A percentile compares a stretch with the other conserved stretches of the same genome.
Evolutionary conservation across 2,113 vertebrate genomes (phyloP).

Genomic region (Tupaia tana): DNA sequence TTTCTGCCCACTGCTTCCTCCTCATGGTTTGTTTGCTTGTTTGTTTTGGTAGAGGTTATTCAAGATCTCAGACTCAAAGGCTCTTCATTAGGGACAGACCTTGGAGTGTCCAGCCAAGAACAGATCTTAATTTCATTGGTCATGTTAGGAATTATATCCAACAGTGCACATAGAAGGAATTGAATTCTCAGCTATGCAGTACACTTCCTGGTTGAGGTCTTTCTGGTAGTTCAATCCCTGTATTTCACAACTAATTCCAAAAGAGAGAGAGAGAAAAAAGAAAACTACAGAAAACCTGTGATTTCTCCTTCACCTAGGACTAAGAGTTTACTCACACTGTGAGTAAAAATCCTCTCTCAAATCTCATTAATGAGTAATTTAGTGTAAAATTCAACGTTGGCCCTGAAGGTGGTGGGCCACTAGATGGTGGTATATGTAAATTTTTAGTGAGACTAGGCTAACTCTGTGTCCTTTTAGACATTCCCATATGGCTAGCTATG

Average conservation of each 20-base stretch:
- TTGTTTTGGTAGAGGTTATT: neutral
- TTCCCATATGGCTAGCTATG: neutral
- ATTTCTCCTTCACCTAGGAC: slow-evolving; percentile 3
- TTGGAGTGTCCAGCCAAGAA: neutral
- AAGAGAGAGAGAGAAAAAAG: slow-evolving; percentile 23
- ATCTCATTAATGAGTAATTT: slow-evolving; percentile 4
- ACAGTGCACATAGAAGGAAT: neutral
- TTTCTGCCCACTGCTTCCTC: slow-evolving; percentile 46
- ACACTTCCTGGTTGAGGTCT: neutral
- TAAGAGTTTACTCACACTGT: slow-evolving; percentile 14
- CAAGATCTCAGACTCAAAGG: slow-evolving; percentile 30
- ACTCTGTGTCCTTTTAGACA: slow-evolving; percentile 11
- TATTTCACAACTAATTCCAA: slow-evolving; percentile 41
- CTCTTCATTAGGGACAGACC: neutral
- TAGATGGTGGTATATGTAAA: neutral
- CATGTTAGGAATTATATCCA: neutral
- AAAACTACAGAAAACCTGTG: slow-evolving; percentile 13
- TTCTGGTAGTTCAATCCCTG: neutral
- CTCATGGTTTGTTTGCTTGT: neutral
- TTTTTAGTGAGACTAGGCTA: slow-evolving; percentile 4
- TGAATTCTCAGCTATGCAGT: neutral
- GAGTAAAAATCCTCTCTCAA: neutral
- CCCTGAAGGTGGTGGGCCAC: neutral
- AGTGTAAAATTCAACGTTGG: slow-evolving; percentile 26
- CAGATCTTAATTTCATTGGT: slow-evolving; percentile 38